Percentiles rank a stretch among this genome's conserved stretches.
Conservation (phyloP, 2,888 invertebrate species). For the Cylloceria caligata region DNA sequence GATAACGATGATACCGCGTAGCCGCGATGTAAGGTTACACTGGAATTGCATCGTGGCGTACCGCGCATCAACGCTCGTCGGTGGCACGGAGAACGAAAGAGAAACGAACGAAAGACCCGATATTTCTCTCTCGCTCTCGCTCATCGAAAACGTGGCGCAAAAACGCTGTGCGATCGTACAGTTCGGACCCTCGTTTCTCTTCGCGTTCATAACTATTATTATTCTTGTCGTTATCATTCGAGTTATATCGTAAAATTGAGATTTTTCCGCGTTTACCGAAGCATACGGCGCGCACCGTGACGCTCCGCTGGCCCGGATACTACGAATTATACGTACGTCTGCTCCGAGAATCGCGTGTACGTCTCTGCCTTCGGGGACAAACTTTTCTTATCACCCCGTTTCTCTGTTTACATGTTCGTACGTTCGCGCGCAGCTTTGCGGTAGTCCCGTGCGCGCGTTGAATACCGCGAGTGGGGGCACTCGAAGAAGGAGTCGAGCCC, state of each 20-base stretch:
- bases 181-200: not conserved
- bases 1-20: slow-evolving; percentile 16
- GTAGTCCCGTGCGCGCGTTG: slow-evolving; percentile 1
- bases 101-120: too few species aligned
- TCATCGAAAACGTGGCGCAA: too few species aligned
- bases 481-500: not conserved
- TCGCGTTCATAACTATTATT: not conserved
- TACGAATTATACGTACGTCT: not conserved
- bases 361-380: slow-evolving; percentile 20
- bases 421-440: slow-evolving; percentile 28
- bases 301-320: slow-evolving; percentile 4
- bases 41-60: too few species aligned
- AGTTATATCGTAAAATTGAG: not conserved
- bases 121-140: too few species aligned
- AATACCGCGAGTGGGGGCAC: not conserved
- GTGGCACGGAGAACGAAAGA: too few species aligned
- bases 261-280: slow-evolving; percentile 22
- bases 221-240: not conserved
- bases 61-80: too few species aligned
- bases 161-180: too few species aligned
- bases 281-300: slow-evolving; percentile 14
- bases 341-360: not conserved
- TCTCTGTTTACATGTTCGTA: slow-evolving; percentile 46
- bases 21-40: not conserved
- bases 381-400: slow-evolving; percentile 35